Base-by-base conservation (phyloP, 2,888 invertebrate genomes). In the Caenorhabditis becei region DNA sequence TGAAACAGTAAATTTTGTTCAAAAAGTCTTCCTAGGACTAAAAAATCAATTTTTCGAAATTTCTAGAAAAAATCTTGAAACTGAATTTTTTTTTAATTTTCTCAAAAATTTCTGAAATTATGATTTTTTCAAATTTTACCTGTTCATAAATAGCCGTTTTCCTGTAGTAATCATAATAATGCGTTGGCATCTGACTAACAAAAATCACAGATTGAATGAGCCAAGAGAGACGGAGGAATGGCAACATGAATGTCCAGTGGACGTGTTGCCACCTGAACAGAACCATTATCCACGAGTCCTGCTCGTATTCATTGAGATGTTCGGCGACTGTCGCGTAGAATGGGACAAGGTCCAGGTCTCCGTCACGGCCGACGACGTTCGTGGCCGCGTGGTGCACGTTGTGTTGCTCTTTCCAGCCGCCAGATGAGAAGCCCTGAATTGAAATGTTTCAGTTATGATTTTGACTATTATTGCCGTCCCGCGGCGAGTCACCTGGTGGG, bases 341-440 rank as follows among this genome's bases (percentile, higher is more conserved):
- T 7, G 90, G 90, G 83, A 90, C 84, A 59, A 90, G 78, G 65
- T 90, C 90, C 41, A 90, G 84, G 74, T 90, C 90, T 16, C 90
- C 90, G 67, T 90, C 90, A 47, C 89, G 69, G 35, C 88, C 86
- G 32, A 85, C 84, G 10, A 88, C 90, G 74, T 90, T 90, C 10
- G 90, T 91, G 14, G 90, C 90, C 11, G 90, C 90, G 63, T 90
- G 90, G 67, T 90, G 90, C 54, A 86, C 80, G 62, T 89, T 89
- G 84, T 89, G 89, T 59, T 89, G 89, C 65, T 90, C 88, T 72
- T 90, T 90, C 90, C 90, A 90, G 8, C 89, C 90, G 11, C 86
- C 86, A 1, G 89, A 86, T 11, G 89, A 89, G 83, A 90, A 90
- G 11, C 90, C 90, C 80, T 74, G 28, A 71, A 20, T 47, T 8